Evolutionary conservation across 2,888 invertebrate genomes (phyloP).

Genomic region (Melanophora roralis): DNA sequence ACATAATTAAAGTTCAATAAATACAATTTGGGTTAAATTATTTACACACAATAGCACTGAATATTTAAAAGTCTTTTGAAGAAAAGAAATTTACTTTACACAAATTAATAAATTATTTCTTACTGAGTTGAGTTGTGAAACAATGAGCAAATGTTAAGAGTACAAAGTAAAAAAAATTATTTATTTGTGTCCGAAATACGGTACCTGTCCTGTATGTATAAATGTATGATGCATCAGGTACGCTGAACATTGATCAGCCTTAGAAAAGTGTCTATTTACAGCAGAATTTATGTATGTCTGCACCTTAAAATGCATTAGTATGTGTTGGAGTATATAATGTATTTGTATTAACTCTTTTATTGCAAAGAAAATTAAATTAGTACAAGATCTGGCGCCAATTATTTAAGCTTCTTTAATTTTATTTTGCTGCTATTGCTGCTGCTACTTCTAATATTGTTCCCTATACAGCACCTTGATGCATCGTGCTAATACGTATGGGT

Average conservation of each 20-base stretch:
- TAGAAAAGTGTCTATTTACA: constrained; percentile 9
- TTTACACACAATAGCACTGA: too few species aligned
- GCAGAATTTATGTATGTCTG: neutral
- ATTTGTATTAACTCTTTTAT: neutral
- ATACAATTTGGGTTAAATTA: constrained; percentile 24
- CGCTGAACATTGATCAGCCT: constrained; percentile 45
- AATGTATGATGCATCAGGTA: constrained; percentile 44
- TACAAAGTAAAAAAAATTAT: neutral
- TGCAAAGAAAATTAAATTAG: constrained; percentile 20
- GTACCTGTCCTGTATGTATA: neutral
- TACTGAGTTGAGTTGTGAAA: constrained; percentile 17
- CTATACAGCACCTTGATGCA: neutral
- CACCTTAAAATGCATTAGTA: neutral
- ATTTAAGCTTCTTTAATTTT: constrained; percentile 36
- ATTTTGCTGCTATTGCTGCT: neutral
- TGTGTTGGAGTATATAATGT: neutral
- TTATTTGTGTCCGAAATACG: neutral
- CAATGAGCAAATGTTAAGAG: constrained; percentile 31
- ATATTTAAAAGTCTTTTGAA: neutral
- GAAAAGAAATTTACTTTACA: constrained; percentile 20
- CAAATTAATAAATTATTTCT: constrained; percentile 33
- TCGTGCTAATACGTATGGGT: constrained; percentile 23
- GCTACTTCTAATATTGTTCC: neutral
- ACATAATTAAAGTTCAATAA: neutral
- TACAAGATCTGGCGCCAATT: constrained; percentile 44